These are phyloP conservation scores for Drosophila nigricruria DNA, from an alignment of 2,888 invertebrate genomes.

Conservation along the genomic window DNA sequence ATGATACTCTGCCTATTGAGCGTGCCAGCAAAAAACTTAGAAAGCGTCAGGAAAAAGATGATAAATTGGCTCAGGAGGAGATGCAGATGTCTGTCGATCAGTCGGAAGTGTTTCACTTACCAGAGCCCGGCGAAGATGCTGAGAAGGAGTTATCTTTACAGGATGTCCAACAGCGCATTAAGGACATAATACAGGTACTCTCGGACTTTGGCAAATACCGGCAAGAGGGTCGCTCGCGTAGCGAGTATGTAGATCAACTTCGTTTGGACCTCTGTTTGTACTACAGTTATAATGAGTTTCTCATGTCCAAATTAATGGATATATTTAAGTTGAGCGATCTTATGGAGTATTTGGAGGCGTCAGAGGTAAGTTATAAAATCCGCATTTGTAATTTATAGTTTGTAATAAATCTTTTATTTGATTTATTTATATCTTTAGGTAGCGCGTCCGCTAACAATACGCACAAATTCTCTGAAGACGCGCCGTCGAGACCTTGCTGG, in stretches of 20 bases:
- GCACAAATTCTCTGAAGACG: slow-evolving; percentile 97
- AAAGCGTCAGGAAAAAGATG: slow-evolving; percentile 89
- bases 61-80: slow-evolving; percentile 92
- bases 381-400: not conserved
- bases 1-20: slow-evolving; percentile 94
- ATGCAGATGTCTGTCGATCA: slow-evolving; percentile 92
- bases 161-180: slow-evolving; percentile 95
- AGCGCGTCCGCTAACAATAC: slow-evolving; percentile 96
- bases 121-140: slow-evolving; percentile 91
- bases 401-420: not conserved
- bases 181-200: slow-evolving; percentile 92
- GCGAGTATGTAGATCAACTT: slow-evolving; percentile 93
- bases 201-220: slow-evolving; percentile 91
- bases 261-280: slow-evolving; percentile 95
- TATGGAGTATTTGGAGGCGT: slow-evolving; percentile 97
- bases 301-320: slow-evolving; percentile 96
- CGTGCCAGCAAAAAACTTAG: slow-evolving; percentile 92
- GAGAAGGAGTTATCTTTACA: slow-evolving; percentile 91
- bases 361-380: slow-evolving; percentile 88
- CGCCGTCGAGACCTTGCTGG: slow-evolving; percentile 96
- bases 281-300: slow-evolving; percentile 98
- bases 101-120: slow-evolving; percentile 92
- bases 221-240: slow-evolving; percentile 89
- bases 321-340: slow-evolving; percentile 94
- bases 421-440: slow-evolving; percentile 58